Evolutionary conservation across 2,113 vertebrate species (phyloP), one percentile per base, ranked within the genome.

Genomic region (Rhynchopsitta pachyrhyncha): DNA sequence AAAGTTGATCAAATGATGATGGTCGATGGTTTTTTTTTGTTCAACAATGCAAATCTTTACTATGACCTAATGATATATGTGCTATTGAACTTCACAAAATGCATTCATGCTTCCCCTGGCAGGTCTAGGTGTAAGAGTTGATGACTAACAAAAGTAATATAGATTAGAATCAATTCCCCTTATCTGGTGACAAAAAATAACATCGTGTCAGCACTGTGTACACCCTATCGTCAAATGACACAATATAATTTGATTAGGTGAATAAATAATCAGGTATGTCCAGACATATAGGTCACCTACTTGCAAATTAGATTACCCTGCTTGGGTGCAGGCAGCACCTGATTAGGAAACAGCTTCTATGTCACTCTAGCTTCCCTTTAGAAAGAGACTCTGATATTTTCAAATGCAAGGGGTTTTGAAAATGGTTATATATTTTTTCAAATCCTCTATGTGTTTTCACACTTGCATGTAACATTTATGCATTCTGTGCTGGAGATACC

Each of bases 191-290:
- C 91, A 95, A 91, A 90, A 93, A 95, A 94, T 93, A 94, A 85
- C 88, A 79, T 88, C 37, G 17, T 88, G 82, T 86, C 90, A 82
- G 95, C 85, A 88, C 94, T 76, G 87, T 77, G 88, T 90, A 89
- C 92, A 86, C 84, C 73, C 82, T 70, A 55, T 71, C 13, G 1
- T 92, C 90, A 82, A 87, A 84, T 90, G 70, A 70, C 64, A 97
- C 80, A 67, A 75, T 81, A 80, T 93, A 93, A 93, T 81, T 95
- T 97, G 96, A 95, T 96, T 89, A 97, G 94, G 82, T 94, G 95
- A 97, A 96, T 97, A 94, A 97, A 95, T 95, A 95, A 96, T 92
- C 93, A 88, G 90, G 47, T 95, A 68, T 80, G 87, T 62, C 88
- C 88, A 96, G 92, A 90, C 73, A 62, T 88, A 90, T 91, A 97